Base-by-base conservation (phyloP, 2,113 vertebrate species). In the Phalacrocorax pelagicus region DNA sequence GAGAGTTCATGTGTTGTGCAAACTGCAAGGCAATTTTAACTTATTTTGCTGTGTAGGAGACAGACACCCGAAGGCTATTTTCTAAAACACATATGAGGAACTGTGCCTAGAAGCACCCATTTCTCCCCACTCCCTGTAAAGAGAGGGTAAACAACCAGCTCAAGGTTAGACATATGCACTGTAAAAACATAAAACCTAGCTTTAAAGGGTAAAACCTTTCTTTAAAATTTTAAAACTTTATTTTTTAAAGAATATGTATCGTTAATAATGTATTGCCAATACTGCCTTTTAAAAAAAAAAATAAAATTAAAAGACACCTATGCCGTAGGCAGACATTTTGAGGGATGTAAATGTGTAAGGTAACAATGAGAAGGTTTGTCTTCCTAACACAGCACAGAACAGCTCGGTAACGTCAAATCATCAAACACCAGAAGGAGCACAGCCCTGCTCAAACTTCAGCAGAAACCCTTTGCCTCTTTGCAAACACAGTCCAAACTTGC, bases 311-410 rank as follows among this genome's bases (percentile, higher is more conserved):
- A 86, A 79, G 24, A 4, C 6, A 42, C 42, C n/a, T 36, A 14
- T 52, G 20, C 21, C 44, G 5, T 9, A n/a, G 23, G 42, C 32
- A 83, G 67, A 34, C 2, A 12, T 65, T 73, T n/a, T 5, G 38
- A 26, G 44, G 22, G 62, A 62, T 10, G 11, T 6, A 81, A 71
- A 74, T 21, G 3, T 6, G 8, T 88, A 61, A 66, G 9, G 26
- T 38, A 67, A 16, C 6, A 40, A 4, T 0, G 0, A 59, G 32
- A 20, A 65, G 8, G 12, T 11, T 87, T 86, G n/a, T 77, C 26
- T 77, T 61, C 38, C 54, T 66, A 40, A 49, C 4, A 29, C 79
- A 80, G 18, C 36, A 32, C 11, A 11, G 22, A 57, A 21, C 13
- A 69, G 58, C 34, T 86, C 62, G 52, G 40, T 49, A 72, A 61